phyloP scores from a whole-genome alignment of 2,888 invertebrate genomes.

The Andricus curvator region DNA sequence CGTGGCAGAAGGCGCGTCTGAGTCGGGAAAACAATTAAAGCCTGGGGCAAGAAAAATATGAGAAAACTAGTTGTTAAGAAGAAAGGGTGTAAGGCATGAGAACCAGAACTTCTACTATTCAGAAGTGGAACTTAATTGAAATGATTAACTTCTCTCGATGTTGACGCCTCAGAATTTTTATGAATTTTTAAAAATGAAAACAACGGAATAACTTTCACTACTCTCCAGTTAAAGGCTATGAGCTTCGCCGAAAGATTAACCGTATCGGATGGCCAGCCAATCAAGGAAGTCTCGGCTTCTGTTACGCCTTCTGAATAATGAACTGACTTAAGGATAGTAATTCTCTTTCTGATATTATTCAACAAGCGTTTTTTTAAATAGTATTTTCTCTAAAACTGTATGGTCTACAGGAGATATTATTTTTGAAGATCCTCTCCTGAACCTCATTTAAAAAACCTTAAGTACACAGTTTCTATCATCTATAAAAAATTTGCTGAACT shows the following conservation, averaged over 20 bases:
- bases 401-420: neutral
- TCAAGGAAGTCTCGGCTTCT: constrained; percentile 30
- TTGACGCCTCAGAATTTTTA: neutral
- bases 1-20: constrained; percentile 45
- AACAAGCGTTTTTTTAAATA: neutral
- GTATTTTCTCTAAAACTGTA: too few species aligned
- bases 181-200: constrained; percentile 1
- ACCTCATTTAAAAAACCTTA: neutral
- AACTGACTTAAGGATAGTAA: neutral
- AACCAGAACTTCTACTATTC: neutral
- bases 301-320: constrained; percentile 31
- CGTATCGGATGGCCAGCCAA: constrained; percentile 19
- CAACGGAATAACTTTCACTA: neutral
- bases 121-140: neutral
- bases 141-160: neutral
- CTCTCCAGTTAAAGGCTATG: neutral
- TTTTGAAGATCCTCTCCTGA: neutral
- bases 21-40: constrained; percentile 63
- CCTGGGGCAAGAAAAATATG: constrained; percentile 17
- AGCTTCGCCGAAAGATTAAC: constrained; percentile 23
- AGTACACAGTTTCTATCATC: neutral
- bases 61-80: constrained; percentile 8
- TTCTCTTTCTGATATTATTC: constrained; percentile 12
- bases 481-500: neutral
- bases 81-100: neutral